phyloP scores from a whole-genome alignment of 2,888 invertebrate genomes.

The Drymonia ruficornis region DNA sequence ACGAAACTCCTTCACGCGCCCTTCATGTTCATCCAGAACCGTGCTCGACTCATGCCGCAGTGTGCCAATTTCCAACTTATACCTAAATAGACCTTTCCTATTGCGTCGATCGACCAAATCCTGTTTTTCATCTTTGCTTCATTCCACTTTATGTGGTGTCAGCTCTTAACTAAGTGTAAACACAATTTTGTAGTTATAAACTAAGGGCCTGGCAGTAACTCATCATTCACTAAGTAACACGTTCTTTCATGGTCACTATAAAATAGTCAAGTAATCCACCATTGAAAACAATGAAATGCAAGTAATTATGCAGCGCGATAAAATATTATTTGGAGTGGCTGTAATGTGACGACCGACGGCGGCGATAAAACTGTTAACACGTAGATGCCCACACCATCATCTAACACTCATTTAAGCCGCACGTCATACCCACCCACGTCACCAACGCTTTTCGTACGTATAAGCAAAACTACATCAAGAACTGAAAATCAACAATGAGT shows the following conservation, averaged over 20 bases:
- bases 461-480: neutral
- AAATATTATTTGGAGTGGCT: neutral
- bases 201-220: too few relatives aligned
- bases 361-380: neutral
- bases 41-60: neutral
- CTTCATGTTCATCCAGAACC: constrained; percentile 25
- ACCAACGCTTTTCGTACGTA: neutral
- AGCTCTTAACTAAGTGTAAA: too few relatives aligned
- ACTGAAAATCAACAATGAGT: neutral
- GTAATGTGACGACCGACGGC: neutral
- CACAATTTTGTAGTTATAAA: too few relatives aligned
- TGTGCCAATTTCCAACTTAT: too few relatives aligned
- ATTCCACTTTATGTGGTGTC: too few relatives aligned
- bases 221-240: too few relatives aligned
- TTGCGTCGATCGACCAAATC: too few relatives aligned
- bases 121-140: too few relatives aligned
- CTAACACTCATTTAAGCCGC: neutral
- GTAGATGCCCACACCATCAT: neutral
- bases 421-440: neutral
- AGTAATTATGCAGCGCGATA: neutral
- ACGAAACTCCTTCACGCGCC: constrained; percentile 42
- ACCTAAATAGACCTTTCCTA: too few relatives aligned
- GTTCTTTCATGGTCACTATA: too few relatives aligned
- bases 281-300: neutral
- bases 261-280: neutral